Percentiles rank a stretch among this genome's conserved stretches.
Evolutionary conservation across 2,888 invertebrate species (phyloP).

Genomic region (Synanthedon myopaeformis): DNA sequence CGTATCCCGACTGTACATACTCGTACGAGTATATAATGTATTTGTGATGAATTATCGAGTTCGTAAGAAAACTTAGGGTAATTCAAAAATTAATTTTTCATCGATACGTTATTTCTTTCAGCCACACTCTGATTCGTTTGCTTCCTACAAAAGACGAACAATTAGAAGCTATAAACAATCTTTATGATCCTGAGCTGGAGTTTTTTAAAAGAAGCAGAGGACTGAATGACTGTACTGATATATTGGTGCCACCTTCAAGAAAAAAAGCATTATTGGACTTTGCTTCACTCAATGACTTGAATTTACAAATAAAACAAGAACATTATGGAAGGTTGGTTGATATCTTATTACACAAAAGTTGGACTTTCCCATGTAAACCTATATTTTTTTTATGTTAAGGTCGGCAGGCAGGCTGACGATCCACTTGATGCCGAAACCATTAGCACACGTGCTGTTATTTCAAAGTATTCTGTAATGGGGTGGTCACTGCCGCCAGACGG

Average conservation of each 20-base stretch:
- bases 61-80: too few species aligned
- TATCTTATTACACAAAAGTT: background rate
- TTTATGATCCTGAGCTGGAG: slow-evolving; percentile 33
- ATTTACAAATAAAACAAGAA: slow-evolving; percentile 22
- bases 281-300: slow-evolving; percentile 19
- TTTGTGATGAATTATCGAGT: too few species aligned
- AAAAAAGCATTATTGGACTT: slow-evolving; percentile 24
- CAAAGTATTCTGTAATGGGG: too few species aligned
- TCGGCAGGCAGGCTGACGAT: too few species aligned
- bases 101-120: slow-evolving; percentile 12
- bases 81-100: too few species aligned
- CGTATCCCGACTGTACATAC: too few species aligned
- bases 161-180: slow-evolving; percentile 18
- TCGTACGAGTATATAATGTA: too few species aligned
- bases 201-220: slow-evolving; percentile 40
- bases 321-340: slow-evolving; percentile 46
- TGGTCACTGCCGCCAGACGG: too few species aligned
- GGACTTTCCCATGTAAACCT: too few species aligned
- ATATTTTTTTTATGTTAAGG: too few species aligned
- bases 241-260: slow-evolving; percentile 35
- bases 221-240: slow-evolving; percentile 43
- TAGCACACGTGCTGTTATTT: too few species aligned
- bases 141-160: slow-evolving; percentile 26
- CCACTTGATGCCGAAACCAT: too few species aligned
- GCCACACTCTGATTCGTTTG: slow-evolving; percentile 39